Conservation (phyloP, 53 echinoderm and acorn worm genomes). For the Stichopus horrens region DNA sequence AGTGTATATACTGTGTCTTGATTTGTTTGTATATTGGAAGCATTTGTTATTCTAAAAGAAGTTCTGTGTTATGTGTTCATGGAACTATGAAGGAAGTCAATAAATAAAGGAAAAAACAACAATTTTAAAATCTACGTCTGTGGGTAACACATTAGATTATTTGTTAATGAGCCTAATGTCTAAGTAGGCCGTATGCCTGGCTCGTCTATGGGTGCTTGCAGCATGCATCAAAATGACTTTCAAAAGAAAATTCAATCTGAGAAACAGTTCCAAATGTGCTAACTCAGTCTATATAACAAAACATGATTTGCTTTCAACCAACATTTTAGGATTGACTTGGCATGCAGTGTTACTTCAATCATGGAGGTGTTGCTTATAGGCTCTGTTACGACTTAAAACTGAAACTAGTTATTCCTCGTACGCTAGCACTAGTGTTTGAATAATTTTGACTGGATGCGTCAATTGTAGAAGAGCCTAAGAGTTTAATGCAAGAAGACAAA, state of each 20-base stretch:
- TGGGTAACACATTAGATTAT: conserved; percentile 36
- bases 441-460: neutral
- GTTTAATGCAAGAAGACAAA: neutral
- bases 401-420: conserved; percentile 64
- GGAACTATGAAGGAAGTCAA: no score
- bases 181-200: conserved; percentile 23
- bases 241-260: conserved; percentile 57
- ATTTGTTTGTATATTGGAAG: no score
- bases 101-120: conserved; percentile 11
- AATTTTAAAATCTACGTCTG: conserved; percentile 12
- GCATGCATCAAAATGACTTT: conserved; percentile 59
- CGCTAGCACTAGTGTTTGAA: conserved; percentile 65
- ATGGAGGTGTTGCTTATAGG: conserved; percentile 56
- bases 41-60: no score
- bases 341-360: conserved; percentile 71
- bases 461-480: neutral
- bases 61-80: no score
- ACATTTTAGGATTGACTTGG: conserved; percentile 69
- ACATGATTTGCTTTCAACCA: conserved; percentile 50
- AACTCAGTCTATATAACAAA: conserved; percentile 45
- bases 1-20: no score
- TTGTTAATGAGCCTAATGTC: neutral
- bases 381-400: conserved; percentile 41
- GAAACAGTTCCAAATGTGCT: conserved; percentile 51
- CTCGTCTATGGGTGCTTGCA: conserved; percentile 36